A percentile compares a stretch with the other conserved stretches of the same genome.
Conservation (phyloP, 2,888 invertebrate genomes). For the Podabrus alpinus region DNA sequence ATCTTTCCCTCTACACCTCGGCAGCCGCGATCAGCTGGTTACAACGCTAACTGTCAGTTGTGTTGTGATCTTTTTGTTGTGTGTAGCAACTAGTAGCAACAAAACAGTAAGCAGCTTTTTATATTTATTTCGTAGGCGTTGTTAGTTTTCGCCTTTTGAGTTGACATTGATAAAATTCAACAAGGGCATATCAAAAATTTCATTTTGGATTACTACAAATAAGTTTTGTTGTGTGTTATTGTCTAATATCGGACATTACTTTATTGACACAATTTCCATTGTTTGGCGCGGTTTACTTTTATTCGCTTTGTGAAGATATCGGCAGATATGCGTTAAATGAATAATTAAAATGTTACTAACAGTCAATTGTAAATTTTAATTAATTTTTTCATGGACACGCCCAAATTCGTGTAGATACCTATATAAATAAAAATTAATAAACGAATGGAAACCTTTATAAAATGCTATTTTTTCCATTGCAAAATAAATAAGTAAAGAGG, state of each 20-base stretch:
- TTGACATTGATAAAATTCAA: conserved; percentile 11
- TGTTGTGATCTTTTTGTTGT: conserved; percentile 43
- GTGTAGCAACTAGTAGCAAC: conserved; percentile 29
- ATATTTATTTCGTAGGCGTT: conserved; percentile 8
- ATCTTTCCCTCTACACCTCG: conserved; percentile 29
- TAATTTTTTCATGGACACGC: not conserved
- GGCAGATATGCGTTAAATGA: not conserved
- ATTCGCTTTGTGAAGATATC: not conserved
- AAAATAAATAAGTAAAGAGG: not conserved
- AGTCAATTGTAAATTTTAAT: not conserved
- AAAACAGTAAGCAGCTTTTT: conserved; percentile 31
- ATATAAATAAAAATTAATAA: not conserved
- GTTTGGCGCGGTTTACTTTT: not conserved
- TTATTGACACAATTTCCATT: not conserved
- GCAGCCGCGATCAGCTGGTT: conserved; percentile 43
- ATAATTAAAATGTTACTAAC: not conserved
- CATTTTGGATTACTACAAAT: not conserved
- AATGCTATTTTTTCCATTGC: not conserved
- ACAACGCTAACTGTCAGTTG: conserved; percentile 42
- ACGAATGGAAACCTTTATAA: not conserved
- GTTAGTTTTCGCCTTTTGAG: conserved; percentile 1
- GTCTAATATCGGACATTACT: not conserved
- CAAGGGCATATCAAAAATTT: conserved; percentile 6
- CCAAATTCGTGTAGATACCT: not conserved
- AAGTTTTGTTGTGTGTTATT: not conserved